Conservation (phyloP, 2,113 vertebrate genomes). For the Periophthalmus modestus region DNA sequence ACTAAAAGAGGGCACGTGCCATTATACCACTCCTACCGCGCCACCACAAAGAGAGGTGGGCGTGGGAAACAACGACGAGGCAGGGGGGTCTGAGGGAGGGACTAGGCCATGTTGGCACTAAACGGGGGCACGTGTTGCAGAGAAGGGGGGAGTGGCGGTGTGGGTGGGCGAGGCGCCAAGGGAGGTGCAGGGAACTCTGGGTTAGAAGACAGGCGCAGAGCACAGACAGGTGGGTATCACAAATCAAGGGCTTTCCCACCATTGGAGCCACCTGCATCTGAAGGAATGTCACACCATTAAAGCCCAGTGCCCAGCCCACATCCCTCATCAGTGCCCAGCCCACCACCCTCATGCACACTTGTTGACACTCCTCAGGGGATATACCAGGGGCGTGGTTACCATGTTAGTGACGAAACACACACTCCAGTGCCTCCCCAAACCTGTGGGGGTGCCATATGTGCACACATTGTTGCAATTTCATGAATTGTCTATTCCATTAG, state of each 20-base stretch:
- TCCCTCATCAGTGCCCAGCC: slow-evolving; percentile 26
- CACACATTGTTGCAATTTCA: slow-evolving; percentile 8
- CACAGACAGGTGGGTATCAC: slow-evolving; percentile 50
- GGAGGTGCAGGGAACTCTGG: slow-evolving; percentile 46
- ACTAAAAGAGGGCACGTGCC: slow-evolving; percentile 73
- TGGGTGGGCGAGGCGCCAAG: slow-evolving; percentile 57
- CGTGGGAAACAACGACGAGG: slow-evolving; percentile 63
- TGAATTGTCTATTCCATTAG: slow-evolving; percentile 48
- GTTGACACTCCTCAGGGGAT: slow-evolving; percentile 60
- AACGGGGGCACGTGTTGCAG: slow-evolving; percentile 59
- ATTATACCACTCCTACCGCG: slow-evolving; percentile 67
- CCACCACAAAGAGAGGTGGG: slow-evolving; percentile 65
- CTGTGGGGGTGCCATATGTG: slow-evolving; percentile 37
- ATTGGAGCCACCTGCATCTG: slow-evolving; percentile 61
- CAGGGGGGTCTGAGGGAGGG: slow-evolving; percentile 14
- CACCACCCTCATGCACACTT: slow-evolving; percentile 26
- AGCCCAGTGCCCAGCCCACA: slow-evolving; percentile 34
- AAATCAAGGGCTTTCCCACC: slow-evolving; percentile 45
- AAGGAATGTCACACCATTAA: slow-evolving; percentile 58
- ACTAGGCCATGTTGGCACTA: slow-evolving; percentile 70
- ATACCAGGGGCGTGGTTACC: slow-evolving; percentile 65
- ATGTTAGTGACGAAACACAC: slow-evolving; percentile 54
- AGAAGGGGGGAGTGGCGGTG: slow-evolving; percentile 44
- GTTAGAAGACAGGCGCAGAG: slow-evolving; percentile 53
- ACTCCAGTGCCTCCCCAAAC: slow-evolving; percentile 41